Evolutionary conservation across 2,113 vertebrate genomes (phyloP), one percentile per base, ranked within the genome.

Genomic region (Gavialis gangeticus): DNA sequence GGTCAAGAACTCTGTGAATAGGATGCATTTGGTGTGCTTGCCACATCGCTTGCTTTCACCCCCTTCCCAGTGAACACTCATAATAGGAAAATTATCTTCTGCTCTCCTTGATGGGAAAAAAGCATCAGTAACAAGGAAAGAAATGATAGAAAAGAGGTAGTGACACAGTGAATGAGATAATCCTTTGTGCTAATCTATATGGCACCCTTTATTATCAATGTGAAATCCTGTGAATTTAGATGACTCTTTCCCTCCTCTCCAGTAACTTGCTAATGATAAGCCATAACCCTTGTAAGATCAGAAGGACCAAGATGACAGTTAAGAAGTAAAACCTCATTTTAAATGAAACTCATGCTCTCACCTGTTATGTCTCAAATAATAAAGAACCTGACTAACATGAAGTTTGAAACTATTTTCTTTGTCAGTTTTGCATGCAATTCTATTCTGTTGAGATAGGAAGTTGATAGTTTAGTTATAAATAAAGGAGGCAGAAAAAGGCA

Each of bases 221-320:
- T 71, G 79, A 95, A 95, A 95, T 95, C 96, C 82, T 8, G 22
- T 13, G 15, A 73, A 92, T 93, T 63, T 87, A 30, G 78, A 94
- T 95, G 64, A 86, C 69, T 87, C 69, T 92, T 91, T 92, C 62
- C 80, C 96, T 91, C 67, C 59, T 85, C 79, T 94, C 87, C 66
- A 30, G 28, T 75, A 58, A 93, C 92, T 89, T 94, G 89, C 77
- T 95, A 92, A 94, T 84, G 84, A 92, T 93, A 89, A 95, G 79
- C 94, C 93, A 86, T 62, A 92, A 88, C 46, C 80, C 82, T 82
- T 75, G 58, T 67, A 75, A 80, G 75, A 93, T 69, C 62, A 93
- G 93, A 84, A 12, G 90, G 66, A 73, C 80, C 58, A n/a, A 24
- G 84, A 93, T 87, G 77, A 75, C 46, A 82, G 84, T 92, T 55